Evolutionary conservation across 2,797 vertebrate species (phyloP).

Genomic region (Chaenodraco wilsoni): DNA sequence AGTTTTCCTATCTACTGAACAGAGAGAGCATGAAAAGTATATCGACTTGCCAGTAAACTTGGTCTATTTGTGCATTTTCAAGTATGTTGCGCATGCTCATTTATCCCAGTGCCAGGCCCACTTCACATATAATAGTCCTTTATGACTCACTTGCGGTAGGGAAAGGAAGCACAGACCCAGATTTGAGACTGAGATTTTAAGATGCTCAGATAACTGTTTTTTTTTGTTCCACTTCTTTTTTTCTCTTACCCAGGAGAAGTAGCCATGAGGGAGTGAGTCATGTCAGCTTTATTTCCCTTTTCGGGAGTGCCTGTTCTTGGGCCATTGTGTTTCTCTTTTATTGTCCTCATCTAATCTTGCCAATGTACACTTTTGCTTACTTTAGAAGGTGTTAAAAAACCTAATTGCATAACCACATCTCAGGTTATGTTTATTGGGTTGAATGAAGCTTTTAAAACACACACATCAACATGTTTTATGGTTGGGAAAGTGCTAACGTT

Average conservation of each 20-base stretch:
- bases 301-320: conserved; percentile 57
- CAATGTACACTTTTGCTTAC: conserved; percentile 43
- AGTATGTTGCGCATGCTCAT: conserved; percentile 1
- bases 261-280: conserved; percentile 72
- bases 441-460: conserved; percentile 3
- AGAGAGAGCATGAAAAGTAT: conserved; percentile 5
- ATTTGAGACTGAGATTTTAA: conserved; percentile 60
- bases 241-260: conserved; percentile 49
- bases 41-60: conserved; percentile 18
- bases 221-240: conserved; percentile 53
- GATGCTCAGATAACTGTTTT: conserved; percentile 36
- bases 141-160: conserved; percentile 73
- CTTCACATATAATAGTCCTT: conserved; percentile 44
- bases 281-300: conserved; percentile 63
- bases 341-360: conserved; percentile 61
- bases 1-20: conserved; percentile 43
- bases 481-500: conserved; percentile 37
- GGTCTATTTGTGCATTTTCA: conserved; percentile 21
- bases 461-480: conserved; percentile 10
- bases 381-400: conserved; percentile 63
- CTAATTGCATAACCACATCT: conserved; percentile 48
- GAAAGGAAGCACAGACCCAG: conserved; percentile 61
- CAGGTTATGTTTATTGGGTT: conserved; percentile 25
- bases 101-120: conserved; percentile 7
- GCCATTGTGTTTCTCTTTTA: conserved; percentile 71